These are phyloP conservation scores for Sinopyrophorus schimmeli DNA, from an alignment of 2,888 invertebrate genomes.

Conservation along the genomic window DNA sequence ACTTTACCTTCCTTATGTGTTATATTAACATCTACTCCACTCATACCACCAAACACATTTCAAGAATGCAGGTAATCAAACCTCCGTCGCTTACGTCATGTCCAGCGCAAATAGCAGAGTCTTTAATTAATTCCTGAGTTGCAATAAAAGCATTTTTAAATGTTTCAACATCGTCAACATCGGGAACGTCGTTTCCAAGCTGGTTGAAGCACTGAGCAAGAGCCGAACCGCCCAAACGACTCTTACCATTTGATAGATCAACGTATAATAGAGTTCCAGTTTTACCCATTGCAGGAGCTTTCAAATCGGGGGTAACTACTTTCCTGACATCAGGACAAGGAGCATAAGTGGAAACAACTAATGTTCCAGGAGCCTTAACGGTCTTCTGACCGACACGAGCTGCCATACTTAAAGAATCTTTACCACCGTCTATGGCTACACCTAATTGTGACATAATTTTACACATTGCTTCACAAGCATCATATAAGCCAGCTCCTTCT, in stretches of 20 bases:
- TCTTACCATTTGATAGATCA: conserved; percentile 72
- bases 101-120: conserved; percentile 74
- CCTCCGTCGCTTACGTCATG: conserved; percentile 99
- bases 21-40: conserved; percentile 73
- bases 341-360: conserved; percentile 96
- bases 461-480: conserved; percentile 89
- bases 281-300: conserved; percentile 64
- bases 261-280: conserved; percentile 75
- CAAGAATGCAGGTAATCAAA: conserved; percentile 82
- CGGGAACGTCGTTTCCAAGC: conserved; percentile 75
- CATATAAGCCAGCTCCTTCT: conserved; percentile 86
- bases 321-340: conserved; percentile 89
- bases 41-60: conserved; percentile 95
- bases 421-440: conserved; percentile 90
- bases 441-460: conserved; percentile 78
- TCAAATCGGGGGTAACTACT: conserved; percentile 89
- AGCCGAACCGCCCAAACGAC: conserved; percentile 88
- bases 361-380: conserved; percentile 81
- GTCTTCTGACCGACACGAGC: conserved; percentile 75
- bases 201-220: conserved; percentile 89
- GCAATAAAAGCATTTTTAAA: conserved; percentile 78
- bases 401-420: conserved; percentile 97
- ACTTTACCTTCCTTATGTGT: conserved; percentile 60
- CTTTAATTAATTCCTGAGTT: conserved; percentile 82
- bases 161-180: conserved; percentile 70